Base-by-base conservation (phyloP, 2,888 invertebrate species). In the Athalia rosae region DNA sequence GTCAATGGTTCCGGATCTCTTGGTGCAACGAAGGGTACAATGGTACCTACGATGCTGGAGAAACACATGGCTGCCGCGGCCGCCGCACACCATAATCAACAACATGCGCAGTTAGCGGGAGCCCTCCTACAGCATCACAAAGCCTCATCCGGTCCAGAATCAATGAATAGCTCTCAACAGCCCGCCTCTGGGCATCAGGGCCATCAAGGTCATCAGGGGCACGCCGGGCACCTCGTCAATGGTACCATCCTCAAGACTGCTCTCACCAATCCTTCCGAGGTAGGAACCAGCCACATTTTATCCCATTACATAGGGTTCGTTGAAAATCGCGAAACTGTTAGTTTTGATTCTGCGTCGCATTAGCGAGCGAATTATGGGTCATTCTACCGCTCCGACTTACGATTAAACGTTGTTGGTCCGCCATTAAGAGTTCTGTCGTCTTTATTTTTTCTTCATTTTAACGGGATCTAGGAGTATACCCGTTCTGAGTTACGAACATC, bases 231-330 rank as follows among this genome's bases (percentile, higher is more conserved):
- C 91, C 93, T 97, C 89, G 95, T 96, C 89, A 97, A 97, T 89
- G 97, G 97, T 87, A 96, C 96, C 89, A 98, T 98, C 89, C 93
- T 98, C 86, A 97, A 97, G 93, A 97, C 97, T 91, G 98, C 97
- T 83, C 93, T 98, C 87, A 98, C 97, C 85, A 97, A 97, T 91
- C 97, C 98, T 84, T 97, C 96, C 91, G 97, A 97, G 93, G 92
- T 92, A 83, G 90, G 90, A 87, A 41, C 41, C 11, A 15, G 4
- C 28, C 13, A 8, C 0, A 61, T 13, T 13, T 64, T 45, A 45
- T 56, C 45, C n/a, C 45, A 13, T 41, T 67, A 11, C 13, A 4
- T 28, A 15, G 15, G 7, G 15, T 7, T 8, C 48, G 4, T 11
- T 67, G 41, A 11, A 53, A 28, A 41, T n/a, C 5, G 62, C 28